A percentile compares a stretch with the other conserved stretches of the same genome.
These are phyloP conservation scores for Neopipo cinnamomea DNA, from an alignment of 2,113 vertebrate species.

Conservation along the genomic window DNA sequence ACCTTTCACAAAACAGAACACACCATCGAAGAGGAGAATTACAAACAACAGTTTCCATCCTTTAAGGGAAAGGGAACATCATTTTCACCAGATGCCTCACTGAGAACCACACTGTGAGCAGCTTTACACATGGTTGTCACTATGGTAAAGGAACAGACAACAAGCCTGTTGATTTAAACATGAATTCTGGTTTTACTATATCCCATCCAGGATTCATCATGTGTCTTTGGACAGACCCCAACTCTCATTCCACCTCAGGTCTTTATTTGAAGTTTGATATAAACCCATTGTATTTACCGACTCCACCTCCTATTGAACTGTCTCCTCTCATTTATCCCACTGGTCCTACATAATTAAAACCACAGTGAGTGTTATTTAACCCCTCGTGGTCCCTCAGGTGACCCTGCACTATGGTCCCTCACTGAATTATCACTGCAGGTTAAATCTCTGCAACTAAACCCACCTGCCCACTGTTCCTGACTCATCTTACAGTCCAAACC, in stretches of 20 bases:
- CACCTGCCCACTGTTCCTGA: neutral
- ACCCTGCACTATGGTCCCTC: too few species aligned
- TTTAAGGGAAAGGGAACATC: too few species aligned
- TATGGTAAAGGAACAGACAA: neutral
- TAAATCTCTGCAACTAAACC: neutral
- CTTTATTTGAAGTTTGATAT: neutral
- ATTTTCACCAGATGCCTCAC: rapidly evolving
- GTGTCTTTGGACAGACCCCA: neutral
- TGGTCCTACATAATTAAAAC: neutral
- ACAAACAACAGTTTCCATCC: neutral
- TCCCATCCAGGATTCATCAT: rapidly evolving
- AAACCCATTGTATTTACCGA: neutral
- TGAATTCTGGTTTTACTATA: rapidly evolving
- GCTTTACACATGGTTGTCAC: rapidly evolving
- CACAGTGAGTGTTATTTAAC: neutral
- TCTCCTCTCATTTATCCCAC: neutral
- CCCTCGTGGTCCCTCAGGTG: neutral
- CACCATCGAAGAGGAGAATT: neutral
- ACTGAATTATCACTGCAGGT: neutral
- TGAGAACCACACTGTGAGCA: neutral
- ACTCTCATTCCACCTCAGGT: neutral
- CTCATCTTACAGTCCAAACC: neutral
- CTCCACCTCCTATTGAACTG: neutral
- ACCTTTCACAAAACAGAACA: neutral
- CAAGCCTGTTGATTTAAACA: neutral